Evolutionary conservation across 2,888 invertebrate species (phyloP).

Genomic region (Drosophila mercatorum): DNA sequence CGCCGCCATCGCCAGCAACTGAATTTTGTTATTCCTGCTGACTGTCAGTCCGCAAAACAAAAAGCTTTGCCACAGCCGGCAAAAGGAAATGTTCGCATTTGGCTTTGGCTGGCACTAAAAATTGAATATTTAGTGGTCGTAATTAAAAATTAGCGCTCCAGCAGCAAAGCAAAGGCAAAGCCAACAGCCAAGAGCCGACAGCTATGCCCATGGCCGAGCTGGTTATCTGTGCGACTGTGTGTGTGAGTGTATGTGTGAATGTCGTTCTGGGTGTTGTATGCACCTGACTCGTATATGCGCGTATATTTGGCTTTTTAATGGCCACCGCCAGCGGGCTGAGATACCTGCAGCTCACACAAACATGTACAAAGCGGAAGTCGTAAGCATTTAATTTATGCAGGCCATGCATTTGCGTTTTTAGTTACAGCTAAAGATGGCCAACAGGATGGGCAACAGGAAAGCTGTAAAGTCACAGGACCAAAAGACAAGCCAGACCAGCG

Average conservation of each 20-base stretch:
- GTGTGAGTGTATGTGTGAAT: constrained; percentile 18
- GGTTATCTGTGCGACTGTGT: constrained; percentile 15
- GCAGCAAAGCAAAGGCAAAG: constrained; percentile 26
- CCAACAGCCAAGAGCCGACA: constrained; percentile 13
- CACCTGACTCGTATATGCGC: constrained; percentile 39
- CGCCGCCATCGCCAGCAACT: not conserved
- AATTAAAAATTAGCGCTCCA: constrained; percentile 77
- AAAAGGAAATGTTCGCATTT: constrained; percentile 67
- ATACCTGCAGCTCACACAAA: constrained; percentile 20
- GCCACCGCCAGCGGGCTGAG: constrained; percentile 38
- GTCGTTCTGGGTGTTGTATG: constrained; percentile 28
- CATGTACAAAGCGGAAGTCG: constrained; percentile 61
- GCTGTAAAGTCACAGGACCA: not conserved
- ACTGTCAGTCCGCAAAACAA: constrained; percentile 41
- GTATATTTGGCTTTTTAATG: constrained; percentile 72
- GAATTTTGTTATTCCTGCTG: constrained; percentile 2
- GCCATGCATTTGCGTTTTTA: constrained; percentile 73
- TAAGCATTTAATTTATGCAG: constrained; percentile 78
- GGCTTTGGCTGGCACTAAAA: constrained; percentile 69
- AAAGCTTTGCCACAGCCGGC: constrained; percentile 21
- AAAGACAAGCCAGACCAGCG: not conserved
- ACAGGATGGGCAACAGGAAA: constrained; percentile 18
- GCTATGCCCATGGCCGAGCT: constrained; percentile 28
- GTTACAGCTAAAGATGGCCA: constrained; percentile 63
- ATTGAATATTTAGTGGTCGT: constrained; percentile 78